Conservation (phyloP, 2,113 vertebrate species). For the Abramis brama region DNA sequence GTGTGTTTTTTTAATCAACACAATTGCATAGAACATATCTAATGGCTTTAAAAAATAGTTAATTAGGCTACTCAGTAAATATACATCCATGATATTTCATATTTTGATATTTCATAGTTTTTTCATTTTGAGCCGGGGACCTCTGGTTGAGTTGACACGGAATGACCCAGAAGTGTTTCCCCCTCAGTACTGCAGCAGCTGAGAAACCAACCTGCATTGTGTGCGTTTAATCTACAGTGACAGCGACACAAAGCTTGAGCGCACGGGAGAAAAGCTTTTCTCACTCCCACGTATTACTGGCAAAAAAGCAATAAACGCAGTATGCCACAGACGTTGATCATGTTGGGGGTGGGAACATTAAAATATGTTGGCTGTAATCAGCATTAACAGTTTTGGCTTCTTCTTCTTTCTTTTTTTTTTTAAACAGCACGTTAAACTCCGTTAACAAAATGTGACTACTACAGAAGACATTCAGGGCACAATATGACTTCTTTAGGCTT, state of each 20-base stretch:
- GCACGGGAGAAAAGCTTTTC: background rate
- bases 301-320: background rate
- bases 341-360: background rate
- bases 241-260: slow-evolving; percentile 6
- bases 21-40: too few relatives aligned
- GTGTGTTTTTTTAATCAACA: too few relatives aligned
- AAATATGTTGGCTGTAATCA: slow-evolving; percentile 1
- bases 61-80: too few relatives aligned
- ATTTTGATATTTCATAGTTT: too few relatives aligned
- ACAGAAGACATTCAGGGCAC: background rate
- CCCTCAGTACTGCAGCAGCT: background rate
- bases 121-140: too few relatives aligned
- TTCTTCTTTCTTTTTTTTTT: background rate
- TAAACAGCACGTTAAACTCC: background rate
- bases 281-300: slow-evolving; percentile 21
- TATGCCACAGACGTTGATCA: slow-evolving; percentile 1
- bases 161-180: background rate
- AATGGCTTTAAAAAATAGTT: too few relatives aligned
- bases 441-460: background rate
- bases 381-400: background rate
- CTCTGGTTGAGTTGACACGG: too few relatives aligned
- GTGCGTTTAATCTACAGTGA: background rate
- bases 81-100: too few relatives aligned
- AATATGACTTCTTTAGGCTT: background rate
- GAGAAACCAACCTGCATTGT: background rate